Conservation (phyloP, 2,888 invertebrate genomes). For the Didymodactylos carnosus region DNA sequence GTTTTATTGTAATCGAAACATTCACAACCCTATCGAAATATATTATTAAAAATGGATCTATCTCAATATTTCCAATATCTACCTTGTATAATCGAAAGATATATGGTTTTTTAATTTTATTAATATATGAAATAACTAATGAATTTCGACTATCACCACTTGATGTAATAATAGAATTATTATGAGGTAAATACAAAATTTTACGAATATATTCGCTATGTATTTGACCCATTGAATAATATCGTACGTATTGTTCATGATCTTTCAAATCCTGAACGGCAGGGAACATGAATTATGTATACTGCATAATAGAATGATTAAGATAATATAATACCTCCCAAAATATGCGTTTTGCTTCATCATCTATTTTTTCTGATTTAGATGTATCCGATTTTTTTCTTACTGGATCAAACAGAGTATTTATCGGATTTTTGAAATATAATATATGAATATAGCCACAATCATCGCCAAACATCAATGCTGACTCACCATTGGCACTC, state of each 20-base stretch:
- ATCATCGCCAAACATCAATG: conserved; percentile 30
- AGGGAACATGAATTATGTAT: no score
- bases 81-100: conserved; percentile 31
- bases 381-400: neutral
- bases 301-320: no score
- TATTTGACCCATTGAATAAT: conserved; percentile 20
- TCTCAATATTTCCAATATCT: no score
- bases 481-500: conserved; percentile 23
- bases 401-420: conserved; percentile 25
- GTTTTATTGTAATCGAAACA: conserved; percentile 31
- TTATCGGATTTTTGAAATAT: conserved; percentile 26
- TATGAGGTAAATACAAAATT: conserved; percentile 28
- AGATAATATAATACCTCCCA: neutral
- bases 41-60: no score
- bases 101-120: conserved; percentile 27
- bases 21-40: conserved; percentile 21
- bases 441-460: conserved; percentile 27
- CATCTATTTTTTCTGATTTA: neutral
- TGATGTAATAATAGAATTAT: conserved; percentile 27
- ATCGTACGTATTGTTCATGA: conserved; percentile 23
- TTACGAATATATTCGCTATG: conserved; percentile 27
- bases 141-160: conserved; percentile 24
- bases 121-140: conserved; percentile 27
- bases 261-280: conserved; percentile 23
- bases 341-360: neutral